Base-by-base conservation (phyloP, 2,797 vertebrate genomes). In the Acridotheres tristis region DNA sequence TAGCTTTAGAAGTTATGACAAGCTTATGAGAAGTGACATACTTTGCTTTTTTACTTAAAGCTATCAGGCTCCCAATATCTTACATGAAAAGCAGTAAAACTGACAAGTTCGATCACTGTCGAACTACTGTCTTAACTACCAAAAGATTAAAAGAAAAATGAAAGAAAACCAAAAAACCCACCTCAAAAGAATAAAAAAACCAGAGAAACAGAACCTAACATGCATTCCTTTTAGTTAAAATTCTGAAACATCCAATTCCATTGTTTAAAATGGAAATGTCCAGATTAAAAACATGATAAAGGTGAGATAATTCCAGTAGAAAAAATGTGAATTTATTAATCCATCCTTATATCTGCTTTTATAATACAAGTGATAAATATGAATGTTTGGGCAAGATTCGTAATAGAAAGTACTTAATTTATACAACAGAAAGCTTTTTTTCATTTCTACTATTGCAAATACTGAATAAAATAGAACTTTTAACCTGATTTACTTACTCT, bases 401-500 rank as follows among this genome's bases (percentile, higher is more conserved):
- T 67, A 26, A 61, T 9, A 47, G 19, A 85, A 89, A 87, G 85
- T 27, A 55, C 13, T 68, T 73, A 6, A 47, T 63, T 65, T 36
- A 77, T 34, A 53, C 2, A 89, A 40, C 4, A 0, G 5, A 1
- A 68, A 50, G 42, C 4, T 29, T 68, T 61, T 80, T 76, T 79
- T 61, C 4, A 66, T 80, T 69, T 62, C 42, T 69, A 53, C 21
- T 53, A 6, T 1, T 87, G 32, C 50, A 88, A 94, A 90, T 85
- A 74, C 27, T 81, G 54, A 92, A 86, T 69, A 69, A 79, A 95
- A 67, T 16, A 89, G 19, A 94, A 82, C 14, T 73, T 57, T 79
- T 61, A 85, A 81, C 20, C 54, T 83, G 26, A 78, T 66, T 96
- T 88, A 99, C 99, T 99, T 96, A 99, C 99, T 98, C 88, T 99